Percentiles rank a stretch among this genome's conserved stretches.
Evolutionary conservation across 2,888 invertebrate genomes (phyloP).

Genomic region (Acrobasis consociella): DNA sequence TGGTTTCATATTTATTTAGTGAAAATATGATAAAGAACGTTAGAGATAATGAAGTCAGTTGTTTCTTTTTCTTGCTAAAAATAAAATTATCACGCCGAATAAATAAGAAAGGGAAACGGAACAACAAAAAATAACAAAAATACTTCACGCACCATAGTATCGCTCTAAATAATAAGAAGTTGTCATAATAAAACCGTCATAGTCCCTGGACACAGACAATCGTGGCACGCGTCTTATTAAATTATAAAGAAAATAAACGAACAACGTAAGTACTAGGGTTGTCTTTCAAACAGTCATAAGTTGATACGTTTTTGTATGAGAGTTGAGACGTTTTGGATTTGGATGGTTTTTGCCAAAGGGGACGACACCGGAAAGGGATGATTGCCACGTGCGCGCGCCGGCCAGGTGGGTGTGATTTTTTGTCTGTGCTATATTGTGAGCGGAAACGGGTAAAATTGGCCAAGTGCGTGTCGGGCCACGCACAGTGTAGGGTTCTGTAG

Average conservation of each 20-base stretch:
- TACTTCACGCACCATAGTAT: slow-evolving; percentile 19
- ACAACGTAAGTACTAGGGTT: slow-evolving; percentile 24
- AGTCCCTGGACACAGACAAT: slow-evolving; percentile 60
- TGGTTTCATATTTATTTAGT: too few relatives aligned
- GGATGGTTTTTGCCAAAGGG: slow-evolving; percentile 45
- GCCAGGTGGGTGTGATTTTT: slow-evolving; percentile 64
- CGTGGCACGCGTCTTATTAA: slow-evolving; percentile 71
- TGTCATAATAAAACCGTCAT: slow-evolving; percentile 52
- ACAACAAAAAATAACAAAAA: slow-evolving; percentile 9
- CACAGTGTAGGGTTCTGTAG: too few relatives aligned
- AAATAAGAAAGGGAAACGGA: slow-evolving; percentile 16
- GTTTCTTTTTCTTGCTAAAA: too few relatives aligned
- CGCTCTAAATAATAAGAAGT: slow-evolving; percentile 12
- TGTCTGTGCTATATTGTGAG: slow-evolving; percentile 36
- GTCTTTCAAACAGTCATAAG: slow-evolving; percentile 1
- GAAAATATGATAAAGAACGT: too few relatives aligned
- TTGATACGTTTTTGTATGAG: slow-evolving; percentile 17
- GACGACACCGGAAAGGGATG: slow-evolving; percentile 58
- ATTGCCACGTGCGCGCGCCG: slow-evolving; percentile 71
- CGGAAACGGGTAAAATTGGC: slow-evolving; percentile 56
- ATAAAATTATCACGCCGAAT: neutral
- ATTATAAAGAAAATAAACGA: slow-evolving; percentile 74
- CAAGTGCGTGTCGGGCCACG: too few relatives aligned
- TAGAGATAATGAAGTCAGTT: too few relatives aligned
- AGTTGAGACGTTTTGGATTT: slow-evolving; percentile 40